These are phyloP conservation scores for Caenorhabditis imperialis DNA, from an alignment of 2,888 invertebrate genomes.

Conservation along the genomic window DNA sequence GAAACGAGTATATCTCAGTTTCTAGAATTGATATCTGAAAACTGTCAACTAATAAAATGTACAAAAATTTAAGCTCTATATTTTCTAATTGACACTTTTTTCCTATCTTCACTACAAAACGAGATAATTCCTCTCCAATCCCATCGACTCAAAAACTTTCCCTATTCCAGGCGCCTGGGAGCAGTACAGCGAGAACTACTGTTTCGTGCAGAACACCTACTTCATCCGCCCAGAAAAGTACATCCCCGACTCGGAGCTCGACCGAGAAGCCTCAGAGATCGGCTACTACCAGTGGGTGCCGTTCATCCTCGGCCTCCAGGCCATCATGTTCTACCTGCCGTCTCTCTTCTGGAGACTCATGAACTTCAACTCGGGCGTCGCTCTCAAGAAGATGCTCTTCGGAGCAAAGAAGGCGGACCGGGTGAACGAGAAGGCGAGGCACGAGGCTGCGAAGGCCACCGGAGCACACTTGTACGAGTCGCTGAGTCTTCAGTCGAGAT, in stretches of 20 bases:
- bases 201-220: conserved; percentile 78
- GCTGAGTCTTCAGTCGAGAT: conserved; percentile 79
- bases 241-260: conserved; percentile 72
- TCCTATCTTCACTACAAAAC: too few relatives aligned
- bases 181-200: conserved; percentile 78
- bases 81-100: too few relatives aligned
- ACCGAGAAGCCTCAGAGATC: conserved; percentile 72
- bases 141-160: too few relatives aligned
- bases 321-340: conserved; percentile 80
- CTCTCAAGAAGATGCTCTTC: conserved; percentile 53
- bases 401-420: conserved; percentile 79
- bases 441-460: conserved; percentile 76
- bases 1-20: too few relatives aligned
- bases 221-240: conserved; percentile 75
- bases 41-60: too few relatives aligned
- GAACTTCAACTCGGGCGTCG: conserved; percentile 78
- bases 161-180: conserved; percentile 74
- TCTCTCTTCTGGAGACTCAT: conserved; percentile 80
- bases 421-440: conserved; percentile 72
- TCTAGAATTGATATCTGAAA: too few relatives aligned
- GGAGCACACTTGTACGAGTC: conserved; percentile 80
- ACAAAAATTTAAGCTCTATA: too few relatives aligned
- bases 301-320: conserved; percentile 80
- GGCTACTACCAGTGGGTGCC: conserved; percentile 79
- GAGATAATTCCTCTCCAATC: too few relatives aligned